Base-by-base conservation (phyloP, 2,113 vertebrate species). In the Spermophilus dauricus region DNA sequence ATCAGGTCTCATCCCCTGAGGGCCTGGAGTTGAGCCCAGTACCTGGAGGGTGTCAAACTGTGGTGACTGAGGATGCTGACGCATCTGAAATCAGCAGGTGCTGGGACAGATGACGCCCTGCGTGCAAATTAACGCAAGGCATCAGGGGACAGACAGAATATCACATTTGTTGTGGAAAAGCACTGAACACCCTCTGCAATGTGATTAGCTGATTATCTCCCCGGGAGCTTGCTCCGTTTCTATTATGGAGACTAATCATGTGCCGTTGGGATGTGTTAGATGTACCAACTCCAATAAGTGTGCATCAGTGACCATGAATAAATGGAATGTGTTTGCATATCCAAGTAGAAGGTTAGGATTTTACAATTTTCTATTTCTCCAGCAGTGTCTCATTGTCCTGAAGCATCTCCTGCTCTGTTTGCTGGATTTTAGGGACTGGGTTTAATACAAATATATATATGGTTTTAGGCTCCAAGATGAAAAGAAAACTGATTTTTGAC, bases 231-330 rank as follows among this genome's bases (percentile, higher is more conserved):
- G 53, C 45, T 93, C 81, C 2, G 9, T 78, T 94, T 91, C 26
- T 42, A 9, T 70, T 39, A 70, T 7, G 5, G 95, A 93, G 75
- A 81, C 70, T 75, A 63, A 92, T 67, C 56, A 2, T 48, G 78
- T 75, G 63, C 48, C 37, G 70, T 61, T 91, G 34, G 75, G 78
- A 51, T 45, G 67, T 30, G 18, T 20, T n/a, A 75, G 51, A 34
- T 0, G 2, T 53, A 84, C 81, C 73, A 58, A 61, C 65, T 89
- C 65, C 70, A n/a, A 22, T 51, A 34, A 96, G 56, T 72, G 56
- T 72, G 78, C 91, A 58, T 32, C 39, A 65, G 67, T 87, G 96
- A 81, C 94, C 76, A 9, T 22, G 89, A 87, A 82, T 89, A 87
- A 61, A 77, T 75, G 70, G 69, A 45, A 67, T 4, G 48, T 63